Percentiles rank a stretch among this genome's conserved stretches.
phyloP scores from a whole-genome alignment of 2,888 invertebrate species.

The Leptinotarsa peninsularis region DNA sequence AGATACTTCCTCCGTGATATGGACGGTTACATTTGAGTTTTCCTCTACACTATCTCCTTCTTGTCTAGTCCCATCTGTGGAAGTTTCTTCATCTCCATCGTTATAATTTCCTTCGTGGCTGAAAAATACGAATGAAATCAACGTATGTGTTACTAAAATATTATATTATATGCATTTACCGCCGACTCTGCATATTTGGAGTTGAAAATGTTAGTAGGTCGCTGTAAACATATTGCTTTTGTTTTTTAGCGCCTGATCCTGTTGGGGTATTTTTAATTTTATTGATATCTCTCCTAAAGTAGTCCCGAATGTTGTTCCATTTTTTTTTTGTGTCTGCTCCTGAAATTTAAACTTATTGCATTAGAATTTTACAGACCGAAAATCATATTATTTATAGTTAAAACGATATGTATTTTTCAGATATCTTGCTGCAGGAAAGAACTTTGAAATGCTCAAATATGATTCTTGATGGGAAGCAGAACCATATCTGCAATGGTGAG shows the following conservation, averaged over 20 bases:
- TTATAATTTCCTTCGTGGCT: neutral
- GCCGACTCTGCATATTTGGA: neutral
- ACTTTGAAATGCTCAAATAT: slow-evolving; percentile 10
- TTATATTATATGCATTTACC: neutral
- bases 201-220: neutral
- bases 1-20: slow-evolving; percentile 15
- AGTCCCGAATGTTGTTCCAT: slow-evolving; percentile 28
- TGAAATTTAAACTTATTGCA: slow-evolving; percentile 23
- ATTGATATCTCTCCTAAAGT: slow-evolving; percentile 18
- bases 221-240: neutral
- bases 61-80: slow-evolving; percentile 22
- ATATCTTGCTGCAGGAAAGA: too few relatives aligned
- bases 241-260: slow-evolving; percentile 26
- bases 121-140: neutral
- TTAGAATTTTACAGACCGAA: neutral
- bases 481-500: slow-evolving; percentile 21
- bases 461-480: slow-evolving; percentile 26
- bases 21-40: slow-evolving; percentile 17
- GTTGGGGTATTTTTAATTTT: slow-evolving; percentile 28
- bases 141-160: slow-evolving; percentile 8
- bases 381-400: neutral
- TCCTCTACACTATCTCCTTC: neutral
- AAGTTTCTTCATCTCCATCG: slow-evolving; percentile 21
- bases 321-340: slow-evolving; percentile 26
- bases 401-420: neutral